phyloP scores from a whole-genome alignment of 2,113 vertebrate genomes.

The Sebastes fasciatus region DNA sequence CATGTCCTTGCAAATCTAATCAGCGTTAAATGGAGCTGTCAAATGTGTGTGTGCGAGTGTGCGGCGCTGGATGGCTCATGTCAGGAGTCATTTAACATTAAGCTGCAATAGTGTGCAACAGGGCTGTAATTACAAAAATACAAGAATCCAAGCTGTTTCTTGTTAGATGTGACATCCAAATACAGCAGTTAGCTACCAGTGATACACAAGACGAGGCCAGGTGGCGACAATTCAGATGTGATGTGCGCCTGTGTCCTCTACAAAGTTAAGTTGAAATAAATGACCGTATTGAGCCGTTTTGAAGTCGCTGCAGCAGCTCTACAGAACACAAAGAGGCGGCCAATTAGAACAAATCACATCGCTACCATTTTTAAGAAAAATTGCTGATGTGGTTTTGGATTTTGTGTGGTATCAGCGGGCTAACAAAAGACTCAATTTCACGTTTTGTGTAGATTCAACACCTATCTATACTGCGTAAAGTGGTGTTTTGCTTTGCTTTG shows the following conservation, averaged over 20 bases:
- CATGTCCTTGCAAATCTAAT: slow-evolving; percentile 86
- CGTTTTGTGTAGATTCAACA: slow-evolving; percentile 18
- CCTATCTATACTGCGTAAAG: slow-evolving; percentile 20
- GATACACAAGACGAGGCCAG: slow-evolving; percentile 56
- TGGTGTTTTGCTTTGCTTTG: slow-evolving; percentile 46
- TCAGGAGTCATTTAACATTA: slow-evolving; percentile 78
- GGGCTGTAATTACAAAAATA: slow-evolving; percentile 75
- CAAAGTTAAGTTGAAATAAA: slow-evolving; percentile 31
- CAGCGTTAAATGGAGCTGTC: slow-evolving; percentile 85
- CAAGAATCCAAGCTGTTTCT: slow-evolving; percentile 58
- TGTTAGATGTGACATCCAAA: slow-evolving; percentile 61
- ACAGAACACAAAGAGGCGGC: slow-evolving; percentile 20
- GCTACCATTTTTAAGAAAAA: slow-evolving; percentile 11
- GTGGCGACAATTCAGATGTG: slow-evolving; percentile 2
- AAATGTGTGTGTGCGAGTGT: slow-evolving; percentile 60
- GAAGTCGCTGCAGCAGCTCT: neutral
- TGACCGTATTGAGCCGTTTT: neutral
- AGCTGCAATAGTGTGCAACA: slow-evolving; percentile 60
- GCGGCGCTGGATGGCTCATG: slow-evolving; percentile 59
- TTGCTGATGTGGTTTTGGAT: slow-evolving; percentile 23
- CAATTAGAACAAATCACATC: slow-evolving; percentile 52
- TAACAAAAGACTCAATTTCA: slow-evolving; percentile 55
- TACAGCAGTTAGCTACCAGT: slow-evolving; percentile 47
- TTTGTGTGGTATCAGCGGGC: slow-evolving; percentile 37
- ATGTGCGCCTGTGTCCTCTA: slow-evolving; percentile 45